Conservation (phyloP, 2,888 invertebrate genomes). For the Trichogramma evanescens region DNA sequence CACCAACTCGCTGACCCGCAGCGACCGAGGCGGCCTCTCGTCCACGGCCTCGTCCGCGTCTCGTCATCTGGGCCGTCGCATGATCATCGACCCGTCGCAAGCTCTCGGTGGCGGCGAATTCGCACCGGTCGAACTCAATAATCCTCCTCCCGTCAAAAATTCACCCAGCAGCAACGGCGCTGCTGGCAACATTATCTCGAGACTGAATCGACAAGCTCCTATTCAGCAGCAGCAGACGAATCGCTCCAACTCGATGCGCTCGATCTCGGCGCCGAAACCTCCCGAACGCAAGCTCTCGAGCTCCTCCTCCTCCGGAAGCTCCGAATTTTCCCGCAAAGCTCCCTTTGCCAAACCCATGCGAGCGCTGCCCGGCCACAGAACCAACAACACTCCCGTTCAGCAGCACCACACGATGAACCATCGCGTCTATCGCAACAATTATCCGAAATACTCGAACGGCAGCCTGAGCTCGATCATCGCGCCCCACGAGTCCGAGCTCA, state of each 20-base stretch:
- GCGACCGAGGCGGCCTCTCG: not conserved
- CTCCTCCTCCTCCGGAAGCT: constrained; percentile 15
- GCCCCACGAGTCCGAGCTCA: constrained; percentile 36
- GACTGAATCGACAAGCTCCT: too few relatives aligned
- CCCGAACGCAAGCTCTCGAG: constrained; percentile 28
- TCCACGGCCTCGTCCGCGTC: not conserved
- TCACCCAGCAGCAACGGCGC: not conserved
- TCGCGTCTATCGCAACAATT: constrained; percentile 23
- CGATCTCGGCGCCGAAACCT: constrained; percentile 31
- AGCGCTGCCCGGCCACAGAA: not conserved
- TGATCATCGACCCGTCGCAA: constrained; percentile 39
- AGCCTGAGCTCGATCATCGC: constrained; percentile 39
- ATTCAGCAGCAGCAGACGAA: constrained; percentile 1
- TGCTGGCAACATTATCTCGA: too few relatives aligned
- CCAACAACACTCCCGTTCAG: constrained; percentile 3
- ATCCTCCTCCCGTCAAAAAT: constrained; percentile 24
- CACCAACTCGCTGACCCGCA: constrained; percentile 8
- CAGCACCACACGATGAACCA: constrained; percentile 20
- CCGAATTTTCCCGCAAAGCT: constrained; percentile 8
- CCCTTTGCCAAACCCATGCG: constrained; percentile 3
- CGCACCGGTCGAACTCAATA: constrained; percentile 12
- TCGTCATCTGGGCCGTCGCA: constrained; percentile 30
- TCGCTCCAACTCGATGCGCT: constrained; percentile 34
- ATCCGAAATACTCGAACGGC: constrained; percentile 22
- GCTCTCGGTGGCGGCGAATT: constrained; percentile 31